Percentiles rank a stretch among this genome's conserved stretches.
Conservation (phyloP, 1,140 invertebrate species). For the Lethocerus indicus region DNA sequence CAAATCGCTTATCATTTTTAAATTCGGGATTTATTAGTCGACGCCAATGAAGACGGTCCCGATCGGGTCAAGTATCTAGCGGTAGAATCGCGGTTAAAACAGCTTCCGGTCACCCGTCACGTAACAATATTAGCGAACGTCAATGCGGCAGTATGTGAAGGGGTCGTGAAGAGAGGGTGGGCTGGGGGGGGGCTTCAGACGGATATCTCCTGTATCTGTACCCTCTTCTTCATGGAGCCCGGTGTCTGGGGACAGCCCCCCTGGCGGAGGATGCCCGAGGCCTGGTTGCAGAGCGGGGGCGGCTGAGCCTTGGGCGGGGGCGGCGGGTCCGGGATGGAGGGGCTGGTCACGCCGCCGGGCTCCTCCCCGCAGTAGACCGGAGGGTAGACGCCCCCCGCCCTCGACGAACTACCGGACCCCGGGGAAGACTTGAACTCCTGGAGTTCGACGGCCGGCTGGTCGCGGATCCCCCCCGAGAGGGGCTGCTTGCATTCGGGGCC, state of each 20-base stretch:
- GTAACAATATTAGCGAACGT: too few relatives aligned
- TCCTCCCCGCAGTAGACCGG: slow-evolving; percentile 26
- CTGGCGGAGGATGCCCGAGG: slow-evolving; percentile 13
- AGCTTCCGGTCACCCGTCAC: too few relatives aligned
- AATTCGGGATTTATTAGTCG: too few relatives aligned
- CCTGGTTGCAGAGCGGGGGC: slow-evolving; percentile 4
- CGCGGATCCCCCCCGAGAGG: slow-evolving; percentile 24
- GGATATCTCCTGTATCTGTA: slow-evolving; percentile 20
- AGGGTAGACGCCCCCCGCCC: slow-evolving; percentile 20
- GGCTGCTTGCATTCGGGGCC: too few relatives aligned
- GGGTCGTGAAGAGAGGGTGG: too few relatives aligned
- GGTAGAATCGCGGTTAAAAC: too few relatives aligned
- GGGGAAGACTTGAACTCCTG: slow-evolving; percentile 44
- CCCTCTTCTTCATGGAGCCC: slow-evolving; percentile 18
- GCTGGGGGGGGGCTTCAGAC: slow-evolving; percentile 10
- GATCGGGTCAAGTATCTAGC: too few relatives aligned
- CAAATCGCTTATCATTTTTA: too few relatives aligned
- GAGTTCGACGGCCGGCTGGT: slow-evolving; percentile 38
- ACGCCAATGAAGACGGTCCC: too few relatives aligned
- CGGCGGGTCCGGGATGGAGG: slow-evolving; percentile 21
- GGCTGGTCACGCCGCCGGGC: slow-evolving; percentile 31
- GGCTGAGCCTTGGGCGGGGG: slow-evolving; percentile 17
- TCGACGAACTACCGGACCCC: slow-evolving; percentile 19
- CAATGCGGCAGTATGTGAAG: too few relatives aligned
- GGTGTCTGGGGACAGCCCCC: slow-evolving; percentile 17